Evolutionary conservation across 2,888 invertebrate genomes (phyloP).

Genomic region (Drosophila setosimentum): DNA sequence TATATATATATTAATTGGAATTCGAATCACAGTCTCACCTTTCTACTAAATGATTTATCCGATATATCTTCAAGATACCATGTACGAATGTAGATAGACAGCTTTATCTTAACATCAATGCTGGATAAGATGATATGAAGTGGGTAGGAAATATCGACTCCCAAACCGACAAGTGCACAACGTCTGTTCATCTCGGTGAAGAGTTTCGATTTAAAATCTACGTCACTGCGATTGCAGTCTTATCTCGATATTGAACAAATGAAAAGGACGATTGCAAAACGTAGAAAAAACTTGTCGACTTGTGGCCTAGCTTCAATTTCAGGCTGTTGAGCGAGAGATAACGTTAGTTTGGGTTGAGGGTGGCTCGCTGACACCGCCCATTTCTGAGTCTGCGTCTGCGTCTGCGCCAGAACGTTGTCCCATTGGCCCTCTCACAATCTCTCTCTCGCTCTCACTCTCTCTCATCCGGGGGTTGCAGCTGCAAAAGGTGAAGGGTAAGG

Average conservation of each 20-base stretch:
- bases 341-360: slow-evolving; percentile 7
- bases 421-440: slow-evolving; percentile 3
- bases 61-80: neutral
- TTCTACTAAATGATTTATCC: neutral
- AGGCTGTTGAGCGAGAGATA: neutral
- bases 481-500: neutral
- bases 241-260: neutral
- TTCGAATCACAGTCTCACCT: slow-evolving; percentile 1
- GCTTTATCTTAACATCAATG: neutral
- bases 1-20: neutral
- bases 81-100: neutral
- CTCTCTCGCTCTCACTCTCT: neutral
- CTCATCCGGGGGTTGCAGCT: slow-evolving; percentile 3
- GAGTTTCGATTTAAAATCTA: neutral
- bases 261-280: neutral
- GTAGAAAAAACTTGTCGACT: neutral
- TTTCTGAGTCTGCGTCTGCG: slow-evolving; percentile 41
- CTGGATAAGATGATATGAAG: neutral
- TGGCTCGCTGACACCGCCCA: slow-evolving; percentile 35
- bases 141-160: neutral
- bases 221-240: neutral
- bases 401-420: slow-evolving; percentile 28
- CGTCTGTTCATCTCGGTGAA: slow-evolving; percentile 4
- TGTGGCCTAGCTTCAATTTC: neutral
- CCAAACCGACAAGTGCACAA: neutral